A percentile compares a stretch with the other conserved stretches of the same genome.
Conservation (phyloP, 2,888 invertebrate species). For the Melinaea marsaeus region DNA sequence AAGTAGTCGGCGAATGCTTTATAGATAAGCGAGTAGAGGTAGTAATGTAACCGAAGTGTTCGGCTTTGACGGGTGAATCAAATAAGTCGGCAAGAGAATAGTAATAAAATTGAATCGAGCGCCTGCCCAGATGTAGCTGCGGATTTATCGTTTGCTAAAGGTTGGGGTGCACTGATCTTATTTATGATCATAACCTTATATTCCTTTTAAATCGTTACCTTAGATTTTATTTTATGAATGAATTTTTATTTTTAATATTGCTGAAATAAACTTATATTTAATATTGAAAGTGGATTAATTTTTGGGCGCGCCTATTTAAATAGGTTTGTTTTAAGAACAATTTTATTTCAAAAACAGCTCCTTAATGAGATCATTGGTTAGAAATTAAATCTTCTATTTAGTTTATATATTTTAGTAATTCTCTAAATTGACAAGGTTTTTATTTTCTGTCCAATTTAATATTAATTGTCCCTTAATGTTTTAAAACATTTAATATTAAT, state of each 20-base stretch:
- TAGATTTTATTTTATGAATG: neutral
- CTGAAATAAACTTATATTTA: neutral
- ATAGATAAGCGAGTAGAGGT: constrained; percentile 47
- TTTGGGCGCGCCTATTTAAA: too few species aligned
- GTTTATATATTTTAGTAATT: too few species aligned
- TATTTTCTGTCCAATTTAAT: too few species aligned
- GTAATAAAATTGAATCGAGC: constrained; percentile 76
- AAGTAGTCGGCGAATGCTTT: constrained; percentile 8
- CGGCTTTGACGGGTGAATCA: constrained; percentile 75
- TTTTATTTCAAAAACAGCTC: too few species aligned
- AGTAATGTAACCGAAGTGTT: constrained; percentile 60
- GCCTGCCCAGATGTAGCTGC: constrained; percentile 73
- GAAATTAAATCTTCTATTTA: too few species aligned
- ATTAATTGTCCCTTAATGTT: neutral
- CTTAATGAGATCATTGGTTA: too few species aligned
- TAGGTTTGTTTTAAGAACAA: too few species aligned
- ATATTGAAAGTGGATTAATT: too few species aligned
- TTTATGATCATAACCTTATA: constrained; percentile 4
- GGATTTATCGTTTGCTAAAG: constrained; percentile 66
- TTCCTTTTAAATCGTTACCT: neutral
- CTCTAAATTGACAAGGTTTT: too few species aligned
- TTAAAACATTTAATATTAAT: neutral
- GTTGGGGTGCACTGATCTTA: constrained; percentile 39
- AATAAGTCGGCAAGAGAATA: constrained; percentile 73
- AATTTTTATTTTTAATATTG: neutral